phyloP scores from a whole-genome alignment of 2,888 invertebrate genomes.

The Macaria notata region DNA sequence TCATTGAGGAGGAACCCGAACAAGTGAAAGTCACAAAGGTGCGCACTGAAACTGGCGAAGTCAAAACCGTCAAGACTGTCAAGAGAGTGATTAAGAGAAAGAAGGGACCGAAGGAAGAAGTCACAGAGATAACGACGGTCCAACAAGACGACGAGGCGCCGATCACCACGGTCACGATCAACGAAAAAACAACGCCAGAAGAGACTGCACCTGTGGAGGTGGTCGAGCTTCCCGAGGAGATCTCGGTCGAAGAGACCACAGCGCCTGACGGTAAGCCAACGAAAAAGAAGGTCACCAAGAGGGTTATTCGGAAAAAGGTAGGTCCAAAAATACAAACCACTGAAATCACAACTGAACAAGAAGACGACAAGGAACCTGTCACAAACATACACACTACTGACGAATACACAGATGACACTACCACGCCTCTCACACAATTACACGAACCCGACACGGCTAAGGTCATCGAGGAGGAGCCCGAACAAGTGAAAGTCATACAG shows the following conservation, averaged over 20 bases:
- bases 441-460: conserved; percentile 58
- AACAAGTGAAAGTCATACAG: conserved; percentile 33
- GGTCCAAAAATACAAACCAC: conserved; percentile 37
- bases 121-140: background rate
- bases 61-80: background rate
- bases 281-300: conserved; percentile 37
- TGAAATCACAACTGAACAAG: conserved; percentile 23
- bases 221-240: conserved; percentile 14
- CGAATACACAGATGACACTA: conserved; percentile 32
- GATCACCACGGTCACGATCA: background rate
- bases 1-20: background rate
- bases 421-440: conserved; percentile 26
- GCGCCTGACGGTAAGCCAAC: conserved; percentile 36
- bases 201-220: conserved; percentile 7
- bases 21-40: background rate
- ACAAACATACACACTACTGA: conserved; percentile 17
- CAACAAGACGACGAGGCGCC: background rate
- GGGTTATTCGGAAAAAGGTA: conserved; percentile 36
- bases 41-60: background rate
- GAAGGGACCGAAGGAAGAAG: background rate
- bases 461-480: conserved; percentile 28
- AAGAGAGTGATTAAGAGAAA: background rate
- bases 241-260: conserved; percentile 5
- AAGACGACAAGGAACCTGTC: conserved; percentile 14
- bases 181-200: conserved; percentile 24